A percentile compares a stretch with the other conserved stretches of the same genome.
Evolutionary conservation across 2,113 vertebrate genomes (phyloP).

Genomic region (Chaenocephalus aceratus): DNA sequence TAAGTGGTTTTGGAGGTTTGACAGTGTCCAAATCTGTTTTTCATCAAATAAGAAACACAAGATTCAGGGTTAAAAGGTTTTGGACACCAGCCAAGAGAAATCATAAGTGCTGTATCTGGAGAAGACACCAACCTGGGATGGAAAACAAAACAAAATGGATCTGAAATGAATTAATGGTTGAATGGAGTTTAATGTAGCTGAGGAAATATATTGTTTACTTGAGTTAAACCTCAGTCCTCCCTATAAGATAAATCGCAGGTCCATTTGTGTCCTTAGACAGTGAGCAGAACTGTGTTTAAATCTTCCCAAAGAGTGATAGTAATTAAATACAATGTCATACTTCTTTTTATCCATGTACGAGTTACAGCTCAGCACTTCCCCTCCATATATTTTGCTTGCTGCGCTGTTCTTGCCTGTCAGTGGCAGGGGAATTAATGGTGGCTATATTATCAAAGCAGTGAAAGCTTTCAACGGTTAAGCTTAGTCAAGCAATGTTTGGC

Average conservation of each 20-base stretch:
- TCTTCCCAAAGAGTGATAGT: slow-evolving; percentile 45
- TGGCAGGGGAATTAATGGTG: slow-evolving; percentile 59
- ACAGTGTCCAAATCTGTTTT: no score
- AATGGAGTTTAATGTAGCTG: background rate
- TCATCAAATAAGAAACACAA: no score
- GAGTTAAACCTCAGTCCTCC: background rate
- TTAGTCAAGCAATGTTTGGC: slow-evolving; percentile 68
- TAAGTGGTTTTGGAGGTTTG: no score
- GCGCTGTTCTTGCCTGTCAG: slow-evolving; percentile 55
- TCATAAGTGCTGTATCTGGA: slow-evolving; percentile 56
- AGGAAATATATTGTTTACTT: background rate
- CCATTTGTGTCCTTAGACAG: slow-evolving; percentile 9
- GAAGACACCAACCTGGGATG: slow-evolving; percentile 67
- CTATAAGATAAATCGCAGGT: slow-evolving; percentile 18
- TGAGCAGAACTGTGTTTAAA: slow-evolving; percentile 32
- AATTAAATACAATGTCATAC: slow-evolving; percentile 61
- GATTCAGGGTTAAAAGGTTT: slow-evolving; percentile 40
- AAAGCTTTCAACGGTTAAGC: slow-evolving; percentile 66
- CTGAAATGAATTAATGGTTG: background rate
- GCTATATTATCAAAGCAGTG: slow-evolving; percentile 61
- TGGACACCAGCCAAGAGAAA: slow-evolving; percentile 65
- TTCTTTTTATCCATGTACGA: slow-evolving; percentile 56
- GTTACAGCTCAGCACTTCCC: slow-evolving; percentile 63
- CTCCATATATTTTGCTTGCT: slow-evolving; percentile 60
- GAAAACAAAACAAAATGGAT: background rate